Base-by-base conservation (phyloP, 2,113 vertebrate species). In the Ciconia boyciana region DNA sequence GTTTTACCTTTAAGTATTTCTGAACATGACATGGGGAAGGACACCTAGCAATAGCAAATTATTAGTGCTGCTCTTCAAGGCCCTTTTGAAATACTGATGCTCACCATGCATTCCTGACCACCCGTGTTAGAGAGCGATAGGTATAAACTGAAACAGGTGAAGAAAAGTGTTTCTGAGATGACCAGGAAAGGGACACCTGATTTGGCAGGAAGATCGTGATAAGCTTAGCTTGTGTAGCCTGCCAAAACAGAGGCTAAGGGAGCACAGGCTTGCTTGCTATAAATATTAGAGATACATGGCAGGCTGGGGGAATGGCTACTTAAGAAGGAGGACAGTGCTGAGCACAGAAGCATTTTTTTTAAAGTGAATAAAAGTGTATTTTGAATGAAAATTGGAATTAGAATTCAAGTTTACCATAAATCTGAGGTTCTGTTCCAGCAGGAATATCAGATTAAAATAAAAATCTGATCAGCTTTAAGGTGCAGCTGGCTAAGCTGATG, bases 41-140 rank as follows among this genome's bases (percentile, higher is more conserved):
- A 39, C 32, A 88, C 17, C 8, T 13, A 48, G 31, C 2, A 1
- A 34, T 2, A 24, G 21, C 3, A 3, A 69, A 43, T 22, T 46
- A 7, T 16, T 68, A 36, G 28, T 62, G 34, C 39, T 39, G 55
- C 11, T 92, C 25, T 78, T 83, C 55, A 64, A 74, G 65, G 26
- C 14, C 9, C 4, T 57, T 61, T 57, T 43, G 41, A 65, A 70
- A 46, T 9, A 12, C 9, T 28, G 26, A 11, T 52, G 55, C 29
- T 74, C 19, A 9, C 32, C 51, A 34, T 1, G 0, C 4, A 2
- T 72, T 74, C 32, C 75, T 65, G 87, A 36, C 28, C 17, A 4
- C 18, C 11, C 2, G 0, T 16, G 4, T 78, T 46, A 61, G 39
- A 52, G 19, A 44, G 7, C 1, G 1, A 43, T 12, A 44, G 70